These are phyloP conservation scores for Cottoperca gobio DNA, from an alignment of 2,797 vertebrate species.

Conservation along the genomic window DNA sequence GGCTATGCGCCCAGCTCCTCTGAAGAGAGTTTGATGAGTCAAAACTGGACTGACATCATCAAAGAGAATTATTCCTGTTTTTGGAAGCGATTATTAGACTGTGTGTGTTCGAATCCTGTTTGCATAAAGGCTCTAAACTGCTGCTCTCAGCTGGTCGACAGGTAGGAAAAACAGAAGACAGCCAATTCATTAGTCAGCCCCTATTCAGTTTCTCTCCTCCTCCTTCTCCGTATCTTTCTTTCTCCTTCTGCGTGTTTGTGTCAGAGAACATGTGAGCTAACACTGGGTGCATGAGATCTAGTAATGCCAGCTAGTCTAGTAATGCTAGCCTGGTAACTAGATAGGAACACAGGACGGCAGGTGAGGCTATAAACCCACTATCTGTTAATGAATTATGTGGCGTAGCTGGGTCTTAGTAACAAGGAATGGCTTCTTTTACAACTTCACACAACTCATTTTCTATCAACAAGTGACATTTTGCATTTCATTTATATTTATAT, in stretches of 20 bases:
- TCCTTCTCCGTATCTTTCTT: slow-evolving; percentile 19
- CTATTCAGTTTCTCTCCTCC: slow-evolving; percentile 57
- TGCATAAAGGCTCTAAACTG: slow-evolving; percentile 27
- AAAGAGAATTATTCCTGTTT: slow-evolving; percentile 41
- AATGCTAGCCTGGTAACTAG: slow-evolving; percentile 74
- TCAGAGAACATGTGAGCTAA: slow-evolving; percentile 57
- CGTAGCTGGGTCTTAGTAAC: slow-evolving; percentile 13
- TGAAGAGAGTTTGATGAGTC: slow-evolving; percentile 62
- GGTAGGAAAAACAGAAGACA: slow-evolving; percentile 59
- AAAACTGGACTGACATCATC: slow-evolving; percentile 57
- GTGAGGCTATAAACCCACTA: slow-evolving; percentile 35
- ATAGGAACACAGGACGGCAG: slow-evolving; percentile 63
- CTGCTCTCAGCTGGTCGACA: slow-evolving; percentile 42
- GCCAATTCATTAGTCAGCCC: slow-evolving; percentile 65
- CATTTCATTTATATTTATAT: neutral
- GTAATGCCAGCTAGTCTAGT: slow-evolving; percentile 68
- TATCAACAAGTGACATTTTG: neutral
- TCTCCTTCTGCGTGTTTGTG: slow-evolving; percentile 33
- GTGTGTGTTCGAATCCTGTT: slow-evolving; percentile 42
- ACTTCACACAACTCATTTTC: neutral
- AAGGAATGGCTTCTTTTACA: slow-evolving; percentile 23
- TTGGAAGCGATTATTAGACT: slow-evolving; percentile 40
- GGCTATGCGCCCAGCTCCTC: slow-evolving; percentile 54
- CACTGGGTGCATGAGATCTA: slow-evolving; percentile 39
- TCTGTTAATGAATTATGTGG: slow-evolving; percentile 71